Evolutionary conservation across 2,888 invertebrate genomes (phyloP), one percentile per base, ranked within the genome.

Genomic region (Candidula unifasciata): DNA sequence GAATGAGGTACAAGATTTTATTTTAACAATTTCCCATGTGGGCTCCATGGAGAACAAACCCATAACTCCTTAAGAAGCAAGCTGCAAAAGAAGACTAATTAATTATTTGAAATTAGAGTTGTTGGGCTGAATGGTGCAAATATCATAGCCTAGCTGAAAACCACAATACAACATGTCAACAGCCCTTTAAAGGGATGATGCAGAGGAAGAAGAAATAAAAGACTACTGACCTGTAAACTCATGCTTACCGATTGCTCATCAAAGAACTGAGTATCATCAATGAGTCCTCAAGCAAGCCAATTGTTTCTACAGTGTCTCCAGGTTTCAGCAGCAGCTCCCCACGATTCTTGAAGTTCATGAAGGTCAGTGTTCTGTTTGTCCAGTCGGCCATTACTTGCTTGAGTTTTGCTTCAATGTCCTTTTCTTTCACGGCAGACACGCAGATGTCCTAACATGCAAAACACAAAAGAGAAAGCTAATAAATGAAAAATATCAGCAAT

Each of bases 401-500:
- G 84, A 99, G 94, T 93, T 99, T 99, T 0, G 97, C 98, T 94
- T 99, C 98, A 85, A 99, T 99, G 91, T 99, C 99, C 92, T 97
- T 97, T 92, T 99, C 98, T 94, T 99, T 98, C 96, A 98, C 97
- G 0, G 98, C 98, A 66, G 98, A 98, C 93, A 99, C 98, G 93
- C 98, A 99, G 90, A 99, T 98, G 92, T 99, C 99, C 96, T 96
- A 44, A 10, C 0, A 44, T 6, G 44, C 0, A 44, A 44, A 44
- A 44, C 44, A 44, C 44, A 44, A 44, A 44, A 10, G 13, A 10
- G 6, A 13, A 44, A 44, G 44, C 44, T 13, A 10, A 44, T 6
- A 44, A 44, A 44, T 6, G 44, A 6, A 44, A 44, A 44, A 44
- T 44, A 13, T 44, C 44, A 44, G 44, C 44, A 44, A 44, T 44